Evolutionary conservation across 2,888 invertebrate genomes (phyloP), one percentile per base, ranked within the genome.

Genomic region (Eupithecia centaureata): DNA sequence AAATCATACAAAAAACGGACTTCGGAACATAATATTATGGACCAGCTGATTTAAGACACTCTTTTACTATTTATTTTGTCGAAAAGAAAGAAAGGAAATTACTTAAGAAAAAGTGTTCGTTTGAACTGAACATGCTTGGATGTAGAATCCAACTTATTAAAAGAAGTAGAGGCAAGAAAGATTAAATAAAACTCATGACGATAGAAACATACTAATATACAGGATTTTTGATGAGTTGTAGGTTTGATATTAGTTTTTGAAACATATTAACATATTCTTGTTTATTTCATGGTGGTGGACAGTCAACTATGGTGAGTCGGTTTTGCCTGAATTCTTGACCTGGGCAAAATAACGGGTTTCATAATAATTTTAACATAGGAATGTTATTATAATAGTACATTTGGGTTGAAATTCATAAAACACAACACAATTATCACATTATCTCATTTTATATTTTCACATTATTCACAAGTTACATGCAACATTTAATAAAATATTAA

Each of bases 231-330:
- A 5, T 32, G 58, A 58, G 27, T 42, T 54, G 27, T 54, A 67
- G n/a, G 22, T 58, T 38, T 33, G n/a, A 52, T 52, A 15, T 28
- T n/a, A 56, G 4, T 56, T 28, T 30, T 27, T 57, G 38, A 58
- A 22, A 59, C 22, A 54, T 68, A 59, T 25, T 68, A 68, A 68
- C 47, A 15, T 54, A 30, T 70, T 73, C 18, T 87, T 89, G 78
- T 91, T 89, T 92, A 85, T 92, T 92, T 87, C 92, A 92, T 92
- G 92, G 92, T 92, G 92, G 89, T 87, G 92, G 90, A 86, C 90
- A 92, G 90, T 77, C 77, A 71, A 73, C 54, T 76, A 75, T 79
- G 92, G 92, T 92, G 88, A 92, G 92, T 93, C 83, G 79, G 88
- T 82, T 70, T 85, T 83, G 84, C 83, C 84, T 82, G 74, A 80